phyloP scores from a whole-genome alignment of 2,888 invertebrate species.

The Hypomecis punctinalis region DNA sequence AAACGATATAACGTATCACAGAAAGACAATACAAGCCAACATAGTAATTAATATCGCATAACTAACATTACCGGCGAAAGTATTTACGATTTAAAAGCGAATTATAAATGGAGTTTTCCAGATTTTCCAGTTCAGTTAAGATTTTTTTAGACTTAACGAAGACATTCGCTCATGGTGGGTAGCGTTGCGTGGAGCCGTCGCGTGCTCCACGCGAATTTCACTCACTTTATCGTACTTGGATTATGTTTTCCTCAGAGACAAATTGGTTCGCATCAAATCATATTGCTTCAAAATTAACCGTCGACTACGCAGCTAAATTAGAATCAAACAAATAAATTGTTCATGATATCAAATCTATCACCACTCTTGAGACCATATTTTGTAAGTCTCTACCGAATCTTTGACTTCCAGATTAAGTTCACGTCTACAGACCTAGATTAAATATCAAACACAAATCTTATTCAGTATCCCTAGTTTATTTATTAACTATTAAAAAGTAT shows the following conservation, averaged over 20 bases:
- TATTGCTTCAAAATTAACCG: conserved; percentile 8
- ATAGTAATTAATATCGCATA: conserved; percentile 67
- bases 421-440: no score
- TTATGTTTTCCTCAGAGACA: conserved; percentile 46
- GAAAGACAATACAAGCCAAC: conserved; percentile 49
- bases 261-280: conserved; percentile 25
- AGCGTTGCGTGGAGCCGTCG: conserved; percentile 72
- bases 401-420: background rate
- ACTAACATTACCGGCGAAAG: conserved; percentile 71
- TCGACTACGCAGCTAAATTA: background rate
- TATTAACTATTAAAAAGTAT: no score
- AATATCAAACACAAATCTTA: no score
- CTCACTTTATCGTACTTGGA: conserved; percentile 45
- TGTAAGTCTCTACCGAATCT: background rate
- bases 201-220: conserved; percentile 72
- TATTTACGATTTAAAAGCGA: conserved; percentile 71
- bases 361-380: background rate
- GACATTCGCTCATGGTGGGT: conserved; percentile 69
- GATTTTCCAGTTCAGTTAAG: conserved; percentile 71
- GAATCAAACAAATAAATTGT: background rate
- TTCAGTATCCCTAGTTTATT: no score
- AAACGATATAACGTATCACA: conserved; percentile 37
- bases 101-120: conserved; percentile 68
- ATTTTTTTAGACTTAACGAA: conserved; percentile 63
- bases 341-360: background rate